phyloP scores from a whole-genome alignment of 2,888 invertebrate genomes.

The Eutolmus rufibarbis region DNA sequence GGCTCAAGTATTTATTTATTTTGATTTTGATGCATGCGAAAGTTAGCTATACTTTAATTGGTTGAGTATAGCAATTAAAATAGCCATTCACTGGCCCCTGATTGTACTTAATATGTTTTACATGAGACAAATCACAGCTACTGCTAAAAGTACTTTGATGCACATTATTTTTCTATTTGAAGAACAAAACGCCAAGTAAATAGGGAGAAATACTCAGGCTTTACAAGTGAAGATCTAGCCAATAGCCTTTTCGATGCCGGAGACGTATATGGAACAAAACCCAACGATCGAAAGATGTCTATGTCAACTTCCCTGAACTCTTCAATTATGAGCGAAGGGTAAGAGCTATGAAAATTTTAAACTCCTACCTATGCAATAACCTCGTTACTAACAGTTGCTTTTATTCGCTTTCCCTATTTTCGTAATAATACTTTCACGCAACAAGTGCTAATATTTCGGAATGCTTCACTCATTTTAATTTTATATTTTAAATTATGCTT shows the following conservation, averaged over 20 bases:
- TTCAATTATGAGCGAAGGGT: constrained; percentile 56
- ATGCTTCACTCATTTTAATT: too few species aligned
- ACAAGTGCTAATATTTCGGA: too few species aligned
- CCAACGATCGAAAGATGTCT: constrained; percentile 45
- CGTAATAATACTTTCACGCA: not conserved
- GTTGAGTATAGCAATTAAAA: too few species aligned
- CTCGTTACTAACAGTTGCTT: not conserved
- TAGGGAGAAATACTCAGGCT: constrained; percentile 71
- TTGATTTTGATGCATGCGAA: too few species aligned
- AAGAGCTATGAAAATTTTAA: constrained; percentile 42
- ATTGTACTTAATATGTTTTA: not conserved
- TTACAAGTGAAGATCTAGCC: constrained; percentile 47
- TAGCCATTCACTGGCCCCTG: too few species aligned
- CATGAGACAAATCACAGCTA: not conserved
- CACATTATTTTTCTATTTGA: constrained; percentile 36
- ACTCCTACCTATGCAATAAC: not conserved
- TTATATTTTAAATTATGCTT: too few species aligned
- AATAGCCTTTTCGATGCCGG: constrained; percentile 52
- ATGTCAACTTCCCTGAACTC: constrained; percentile 56
- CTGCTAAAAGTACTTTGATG: not conserved
- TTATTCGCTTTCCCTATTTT: not conserved
- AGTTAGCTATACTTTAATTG: too few species aligned
- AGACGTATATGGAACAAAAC: constrained; percentile 45
- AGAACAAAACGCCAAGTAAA: constrained; percentile 69
- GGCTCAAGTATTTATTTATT: too few species aligned